Base-by-base conservation (phyloP, 2,797 vertebrate species). In the Dendrocincla fuliginosa region DNA sequence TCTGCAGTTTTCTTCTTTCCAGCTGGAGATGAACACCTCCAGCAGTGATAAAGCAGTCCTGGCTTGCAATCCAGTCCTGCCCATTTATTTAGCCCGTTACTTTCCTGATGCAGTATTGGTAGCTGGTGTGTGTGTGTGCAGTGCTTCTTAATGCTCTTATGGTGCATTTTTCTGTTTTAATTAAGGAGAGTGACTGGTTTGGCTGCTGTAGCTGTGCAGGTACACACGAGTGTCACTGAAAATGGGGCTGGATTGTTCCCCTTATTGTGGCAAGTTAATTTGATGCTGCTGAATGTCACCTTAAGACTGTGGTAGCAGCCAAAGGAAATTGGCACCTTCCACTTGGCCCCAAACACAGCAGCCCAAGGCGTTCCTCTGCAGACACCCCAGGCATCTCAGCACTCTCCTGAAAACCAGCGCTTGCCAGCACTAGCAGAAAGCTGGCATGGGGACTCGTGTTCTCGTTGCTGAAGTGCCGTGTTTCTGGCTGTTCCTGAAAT, bases 381-480 rank as follows among this genome's bases (percentile, higher is more conserved):
- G 44, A 46, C 14, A 35, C 39, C 39, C 41, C 0, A 0, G 16
- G 49, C 10, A 4, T 63, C 75, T 60, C 6, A 1, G 71, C 65
- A 33, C 42, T 32, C n/a, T 91, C 46, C 83, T 79, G 37, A 16
- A 28, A 65, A 37, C 3, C 30, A n/a, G 39, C 0, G 0, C 55
- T 87, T 73, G 47, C 63, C 71, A 67, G 42, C 59, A 2, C 44
- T 42, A 57, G 57, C 76, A 69, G 76, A 75, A 68, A 65, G 35
- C 63, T 85, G 81, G 68, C 78, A 0, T 9, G 32, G 65, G 44
- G 20, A 4, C 73, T 90, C 0, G 0, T 65, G 59, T 32, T 76
- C 24, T 64, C 15, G 0, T 30, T 70, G 59, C 46, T 3, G 0
- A 35, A 52, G 30, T 8, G 14, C 46, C 0, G 0, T 59, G 12